A percentile compares a stretch with the other conserved stretches of the same genome.
These are phyloP conservation scores for Lepidocyrtinus sp. DNA, from an alignment of 2,888 invertebrate genomes.

Conservation along the genomic window DNA sequence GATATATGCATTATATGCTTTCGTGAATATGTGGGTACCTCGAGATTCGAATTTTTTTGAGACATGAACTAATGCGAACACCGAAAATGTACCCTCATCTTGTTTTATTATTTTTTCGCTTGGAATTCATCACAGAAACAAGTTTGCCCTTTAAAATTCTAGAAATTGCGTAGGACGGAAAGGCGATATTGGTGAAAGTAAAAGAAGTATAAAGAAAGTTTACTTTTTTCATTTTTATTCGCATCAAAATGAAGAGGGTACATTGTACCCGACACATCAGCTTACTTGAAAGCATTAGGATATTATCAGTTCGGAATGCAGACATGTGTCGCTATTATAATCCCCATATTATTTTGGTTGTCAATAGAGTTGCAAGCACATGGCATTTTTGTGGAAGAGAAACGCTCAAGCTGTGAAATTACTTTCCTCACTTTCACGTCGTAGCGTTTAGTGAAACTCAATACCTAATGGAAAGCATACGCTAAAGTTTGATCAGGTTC, in stretches of 20 bases:
- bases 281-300: not conserved
- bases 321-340: constrained; percentile 34
- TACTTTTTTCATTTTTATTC: constrained; percentile 15
- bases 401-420: not conserved
- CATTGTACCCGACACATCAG: not conserved
- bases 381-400: too few species aligned
- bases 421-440: not conserved
- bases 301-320: constrained; percentile 27
- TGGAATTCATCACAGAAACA: constrained; percentile 7
- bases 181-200: not conserved
- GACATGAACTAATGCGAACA: not conserved
- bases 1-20: too few species aligned
- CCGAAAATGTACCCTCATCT: not conserved
- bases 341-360: constrained; percentile 11
- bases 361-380: too few species aligned
- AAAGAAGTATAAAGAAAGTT: constrained; percentile 3
- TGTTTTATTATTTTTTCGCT: not conserved
- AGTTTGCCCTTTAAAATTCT: not conserved
- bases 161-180: not conserved
- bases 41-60: too few species aligned
- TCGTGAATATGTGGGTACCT: too few species aligned
- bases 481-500: too few species aligned
- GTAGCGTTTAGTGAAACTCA: not conserved
- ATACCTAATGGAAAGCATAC: too few species aligned
- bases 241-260: not conserved